Conservation (phyloP, 2,797 vertebrate genomes). For the Coreius guichenoti region DNA sequence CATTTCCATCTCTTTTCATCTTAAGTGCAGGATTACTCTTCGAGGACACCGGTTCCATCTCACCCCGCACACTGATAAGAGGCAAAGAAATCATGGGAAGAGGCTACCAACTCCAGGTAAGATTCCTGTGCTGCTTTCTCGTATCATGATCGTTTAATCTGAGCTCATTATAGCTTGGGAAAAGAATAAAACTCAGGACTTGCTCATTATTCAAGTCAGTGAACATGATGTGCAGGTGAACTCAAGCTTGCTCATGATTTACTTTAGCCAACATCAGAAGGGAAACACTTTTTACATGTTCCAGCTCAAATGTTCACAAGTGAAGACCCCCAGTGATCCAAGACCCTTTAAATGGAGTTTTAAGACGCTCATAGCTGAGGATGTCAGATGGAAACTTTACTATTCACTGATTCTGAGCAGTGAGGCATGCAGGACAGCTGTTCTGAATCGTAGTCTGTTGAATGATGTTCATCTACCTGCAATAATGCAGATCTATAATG, state of each 20-base stretch:
- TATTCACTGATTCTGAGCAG: constrained; percentile 25
- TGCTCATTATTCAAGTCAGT: neutral
- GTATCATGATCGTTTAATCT: neutral
- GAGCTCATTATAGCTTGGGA: neutral
- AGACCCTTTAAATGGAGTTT: neutral
- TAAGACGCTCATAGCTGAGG: neutral
- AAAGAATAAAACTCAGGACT: neutral
- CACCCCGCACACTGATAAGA: constrained; percentile 28
- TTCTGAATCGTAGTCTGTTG: neutral
- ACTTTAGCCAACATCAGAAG: neutral
- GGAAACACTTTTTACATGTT: neutral
- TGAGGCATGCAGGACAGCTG: neutral
- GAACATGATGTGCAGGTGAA: neutral
- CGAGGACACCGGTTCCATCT: constrained; percentile 51
- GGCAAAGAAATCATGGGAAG: constrained; percentile 61
- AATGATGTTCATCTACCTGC: neutral
- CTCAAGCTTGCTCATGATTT: neutral
- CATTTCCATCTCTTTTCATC: constrained; percentile 46
- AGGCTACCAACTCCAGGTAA: constrained; percentile 69
- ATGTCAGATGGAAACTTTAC: constrained; percentile 19
- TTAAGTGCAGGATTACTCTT: constrained; percentile 57
- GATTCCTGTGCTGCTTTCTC: neutral
- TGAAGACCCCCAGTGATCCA: neutral
- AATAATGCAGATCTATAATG: neutral
- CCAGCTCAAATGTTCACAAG: neutral